phyloP scores from a whole-genome alignment of 2,797 vertebrate genomes.

The Tachyglossus aculeatus region DNA sequence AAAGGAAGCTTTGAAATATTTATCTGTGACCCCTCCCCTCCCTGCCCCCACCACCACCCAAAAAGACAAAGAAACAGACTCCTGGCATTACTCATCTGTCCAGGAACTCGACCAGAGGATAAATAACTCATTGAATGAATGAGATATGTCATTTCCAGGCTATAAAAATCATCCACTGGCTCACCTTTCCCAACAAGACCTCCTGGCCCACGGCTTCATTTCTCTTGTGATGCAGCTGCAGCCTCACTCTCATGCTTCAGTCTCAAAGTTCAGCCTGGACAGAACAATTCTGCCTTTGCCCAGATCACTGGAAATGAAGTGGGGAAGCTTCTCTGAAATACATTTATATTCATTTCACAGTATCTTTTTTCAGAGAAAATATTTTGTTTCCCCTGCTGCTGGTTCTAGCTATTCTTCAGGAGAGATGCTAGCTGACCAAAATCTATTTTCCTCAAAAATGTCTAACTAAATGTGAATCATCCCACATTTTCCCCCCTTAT shows the following conservation, averaged over 20 bases:
- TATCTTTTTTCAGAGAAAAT: conserved; percentile 2
- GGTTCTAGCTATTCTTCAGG: conserved; percentile 43
- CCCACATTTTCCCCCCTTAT: conserved; percentile 1
- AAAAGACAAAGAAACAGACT: conserved; percentile 43
- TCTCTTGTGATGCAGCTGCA: conserved; percentile 43
- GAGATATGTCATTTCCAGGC: conserved; percentile 70
- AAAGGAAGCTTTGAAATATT: background rate
- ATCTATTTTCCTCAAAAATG: conserved; percentile 45
- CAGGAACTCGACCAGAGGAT: conserved; percentile 63
- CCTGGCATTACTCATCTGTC: conserved; percentile 58
- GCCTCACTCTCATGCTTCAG: conserved; percentile 39
- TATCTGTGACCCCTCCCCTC: background rate
- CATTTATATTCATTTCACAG: conserved; percentile 55
- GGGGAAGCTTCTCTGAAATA: conserved; percentile 40
- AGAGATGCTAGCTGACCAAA: conserved; percentile 46
- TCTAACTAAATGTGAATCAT: conserved; percentile 63
- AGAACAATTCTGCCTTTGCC: conserved; percentile 43
- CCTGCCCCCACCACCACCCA: background rate
- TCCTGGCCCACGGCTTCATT: conserved; percentile 52
- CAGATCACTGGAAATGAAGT: conserved; percentile 55
- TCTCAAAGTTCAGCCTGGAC: conserved; percentile 62
- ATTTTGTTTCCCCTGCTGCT: conserved; percentile 48
- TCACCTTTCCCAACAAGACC: conserved; percentile 73
- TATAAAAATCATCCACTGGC: conserved; percentile 72
- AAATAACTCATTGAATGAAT: conserved; percentile 72